These are phyloP conservation scores for Danio rerio DNA, from an alignment of 2,113 vertebrate genomes.

Conservation along the genomic window GRCz12tu NC_133191.1:43836501-43837000, in stretches of 20 bases:
- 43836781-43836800: background rate
- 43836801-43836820: background rate
- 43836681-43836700: constrained; percentile 9
- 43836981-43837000: background rate
- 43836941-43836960: background rate
- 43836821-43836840: background rate
- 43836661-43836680: constrained; percentile 50
- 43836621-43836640: constrained; percentile 33
- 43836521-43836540: constrained; percentile 47
- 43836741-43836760: background rate
- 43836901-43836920: background rate
- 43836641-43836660: constrained; percentile 39
- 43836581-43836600: constrained; percentile 26
- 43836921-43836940: background rate
- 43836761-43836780: background rate
- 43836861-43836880: background rate
- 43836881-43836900: background rate
- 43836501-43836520: constrained; percentile 17
- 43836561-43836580: constrained; percentile 29
- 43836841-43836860: background rate
- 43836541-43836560: background rate
- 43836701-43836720: background rate
- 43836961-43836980: background rate
- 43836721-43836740: background rate
- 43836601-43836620: background rate